Evolutionary conservation across 2,888 invertebrate genomes (phyloP), one percentile per base, ranked within the genome.

Genomic region (Drosophila gaucha): DNA sequence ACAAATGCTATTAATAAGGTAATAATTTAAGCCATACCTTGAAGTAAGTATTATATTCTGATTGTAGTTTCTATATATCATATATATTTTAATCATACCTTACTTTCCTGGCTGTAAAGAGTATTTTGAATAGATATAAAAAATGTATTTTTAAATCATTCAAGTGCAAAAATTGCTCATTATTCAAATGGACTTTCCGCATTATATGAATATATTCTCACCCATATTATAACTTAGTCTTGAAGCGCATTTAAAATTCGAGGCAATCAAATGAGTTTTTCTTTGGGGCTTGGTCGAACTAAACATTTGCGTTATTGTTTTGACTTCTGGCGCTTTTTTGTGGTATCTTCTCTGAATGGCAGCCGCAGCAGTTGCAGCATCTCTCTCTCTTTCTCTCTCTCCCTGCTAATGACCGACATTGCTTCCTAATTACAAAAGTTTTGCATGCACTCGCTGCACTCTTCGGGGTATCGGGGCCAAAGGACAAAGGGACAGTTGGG

Each of bases 391-490:
- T 5, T 35, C 31, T 35, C 31, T 28, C 38, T 44, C 39, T 43
- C 63, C 26, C 63, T 75, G 85, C 88, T 89, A 89, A 89, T 89
- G 89, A 88, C 88, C 88, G 76, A 78, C 87, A 78, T 84, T 83
- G 77, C 76, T 86, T 85, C 82, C 88, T 89, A 89, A 89, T 89
- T 89, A 88, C 85, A 78, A 82, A 87, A 89, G 80, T 89, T 89
- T 86, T 73, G 60, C 86, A 83, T 86, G 86, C 86, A 78, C 67
- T 80, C 66, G 76, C 41, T 70, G 80, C 73, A 57, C 50, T 63
- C 57, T 31, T 41, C 36, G 20, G 16, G 18, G 12, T 8, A 44
- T 31, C 18, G 46, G 39, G 43, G 22, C 22, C 16, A 33, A 5
- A 24, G 44, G 24, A 16, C 31, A 24, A 30, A 41, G 14, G 22